These are phyloP conservation scores for Vicugna pacos DNA, from an alignment of 2,113 vertebrate genomes.

Conservation along the genomic window DNA sequence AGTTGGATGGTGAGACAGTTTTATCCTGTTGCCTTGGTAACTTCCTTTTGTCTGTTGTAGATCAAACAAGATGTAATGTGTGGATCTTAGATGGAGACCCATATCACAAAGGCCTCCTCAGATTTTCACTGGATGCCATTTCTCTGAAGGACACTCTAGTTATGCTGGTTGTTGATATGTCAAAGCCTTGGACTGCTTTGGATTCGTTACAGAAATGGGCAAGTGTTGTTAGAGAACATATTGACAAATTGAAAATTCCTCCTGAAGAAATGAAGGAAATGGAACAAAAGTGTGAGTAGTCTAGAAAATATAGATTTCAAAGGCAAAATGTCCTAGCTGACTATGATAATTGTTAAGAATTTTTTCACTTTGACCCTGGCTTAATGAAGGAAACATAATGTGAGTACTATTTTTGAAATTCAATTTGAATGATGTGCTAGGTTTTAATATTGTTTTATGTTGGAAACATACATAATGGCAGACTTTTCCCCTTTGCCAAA, in stretches of 20 bases:
- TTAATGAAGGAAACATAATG: conserved; percentile 25
- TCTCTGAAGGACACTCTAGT: conserved; percentile 94
- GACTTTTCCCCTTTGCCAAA: conserved; percentile 47
- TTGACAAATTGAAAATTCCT: conserved; percentile 96
- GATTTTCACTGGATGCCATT: conserved; percentile 93
- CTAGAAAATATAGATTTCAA: neutral
- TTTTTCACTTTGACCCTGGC: neutral
- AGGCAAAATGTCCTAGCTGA: neutral
- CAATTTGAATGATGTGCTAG: neutral
- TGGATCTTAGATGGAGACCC: conserved; percentile 99
- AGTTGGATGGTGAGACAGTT: conserved; percentile 27
- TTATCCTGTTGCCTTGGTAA: conserved; percentile 27
- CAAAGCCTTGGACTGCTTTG: conserved; percentile 97
- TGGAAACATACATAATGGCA: neutral
- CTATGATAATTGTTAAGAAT: neutral
- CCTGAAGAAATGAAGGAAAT: conserved; percentile 97
- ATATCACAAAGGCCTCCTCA: conserved; percentile 98
- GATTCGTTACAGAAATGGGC: conserved; percentile 99
- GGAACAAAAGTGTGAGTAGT: conserved; percentile 95
- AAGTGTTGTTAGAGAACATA: conserved; percentile 95
- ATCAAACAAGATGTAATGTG: conserved; percentile 97
- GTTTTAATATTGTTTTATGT: conserved; percentile 55
- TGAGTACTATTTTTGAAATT: conserved; percentile 46
- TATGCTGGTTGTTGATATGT: conserved; percentile 96
- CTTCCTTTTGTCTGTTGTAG: conserved; percentile 85